A percentile compares a stretch with the other conserved stretches of the same genome.
These are phyloP conservation scores for Megaustenia siamemsis DNA, from an alignment of 2,888 invertebrate genomes.

Conservation along the genomic window DNA sequence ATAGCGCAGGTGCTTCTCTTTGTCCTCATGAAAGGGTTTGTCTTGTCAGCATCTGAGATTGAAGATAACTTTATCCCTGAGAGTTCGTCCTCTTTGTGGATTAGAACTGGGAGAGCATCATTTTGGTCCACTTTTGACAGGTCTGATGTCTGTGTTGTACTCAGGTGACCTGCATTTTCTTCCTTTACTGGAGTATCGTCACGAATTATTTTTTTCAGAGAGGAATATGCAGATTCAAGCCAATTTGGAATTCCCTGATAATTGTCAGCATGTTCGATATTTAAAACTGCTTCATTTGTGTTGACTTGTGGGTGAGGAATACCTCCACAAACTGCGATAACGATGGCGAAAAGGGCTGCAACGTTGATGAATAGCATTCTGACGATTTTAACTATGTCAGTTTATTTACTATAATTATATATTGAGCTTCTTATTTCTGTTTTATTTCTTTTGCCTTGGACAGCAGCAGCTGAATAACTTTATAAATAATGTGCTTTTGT, in stretches of 20 bases:
- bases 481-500: too few relatives aligned
- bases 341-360: too few relatives aligned
- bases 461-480: too few relatives aligned
- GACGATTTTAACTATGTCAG: too few relatives aligned
- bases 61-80: neutral
- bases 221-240: neutral
- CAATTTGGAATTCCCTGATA: neutral
- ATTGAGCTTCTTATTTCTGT: too few relatives aligned
- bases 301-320: too few relatives aligned
- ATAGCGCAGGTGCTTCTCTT: constrained; percentile 27
- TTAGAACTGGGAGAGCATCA: neutral
- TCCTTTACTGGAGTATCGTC: neutral
- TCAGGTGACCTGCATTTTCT: neutral
- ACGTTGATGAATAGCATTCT: too few relatives aligned
- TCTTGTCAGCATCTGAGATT: neutral
- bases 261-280: too few relatives aligned
- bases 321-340: too few relatives aligned
- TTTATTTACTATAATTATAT: too few relatives aligned
- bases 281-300: too few relatives aligned
- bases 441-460: too few relatives aligned
- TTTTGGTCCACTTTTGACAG: neutral
- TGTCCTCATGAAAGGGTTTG: constrained; percentile 41
- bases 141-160: neutral
- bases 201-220: neutral
- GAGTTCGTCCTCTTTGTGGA: neutral